phyloP scores from a whole-genome alignment of 2,888 invertebrate species.

The Tinea semifulvella region DNA sequence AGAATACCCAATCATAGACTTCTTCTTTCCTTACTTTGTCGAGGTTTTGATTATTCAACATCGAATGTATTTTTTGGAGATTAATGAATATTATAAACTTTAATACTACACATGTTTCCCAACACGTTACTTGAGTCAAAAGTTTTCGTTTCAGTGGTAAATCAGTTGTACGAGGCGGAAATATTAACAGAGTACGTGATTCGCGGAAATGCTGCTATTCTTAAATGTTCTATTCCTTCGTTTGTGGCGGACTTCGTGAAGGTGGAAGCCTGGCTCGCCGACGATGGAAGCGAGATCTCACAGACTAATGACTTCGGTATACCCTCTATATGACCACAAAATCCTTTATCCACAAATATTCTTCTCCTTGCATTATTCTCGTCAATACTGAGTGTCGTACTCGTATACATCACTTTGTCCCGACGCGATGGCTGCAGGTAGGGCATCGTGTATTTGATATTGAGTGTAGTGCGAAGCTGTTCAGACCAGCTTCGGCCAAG shows the following conservation, averaged over 20 bases:
- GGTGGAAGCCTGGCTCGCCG: slow-evolving; percentile 83
- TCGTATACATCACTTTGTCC: no score
- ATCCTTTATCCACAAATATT: not conserved
- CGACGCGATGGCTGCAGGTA: no score
- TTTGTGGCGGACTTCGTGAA: slow-evolving; percentile 92
- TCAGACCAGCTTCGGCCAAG: no score
- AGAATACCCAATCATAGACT: no score
- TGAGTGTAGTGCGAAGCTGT: no score
- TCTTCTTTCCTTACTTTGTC: no score
- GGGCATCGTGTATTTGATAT: no score
- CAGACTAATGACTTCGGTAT: slow-evolving; percentile 71
- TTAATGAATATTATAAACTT: no score
- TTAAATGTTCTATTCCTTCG: slow-evolving; percentile 90
- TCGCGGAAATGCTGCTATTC: slow-evolving; percentile 85
- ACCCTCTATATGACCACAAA: not conserved
- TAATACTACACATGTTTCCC: no score
- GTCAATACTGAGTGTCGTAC: no score
- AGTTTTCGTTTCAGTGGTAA: slow-evolving; percentile 84
- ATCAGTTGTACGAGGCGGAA: slow-evolving; percentile 90
- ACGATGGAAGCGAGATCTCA: slow-evolving; percentile 68
- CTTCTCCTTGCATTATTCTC: not conserved
- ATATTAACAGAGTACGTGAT: slow-evolving; percentile 91
- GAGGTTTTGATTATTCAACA: no score
- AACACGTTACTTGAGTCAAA: slow-evolving; percentile 81
- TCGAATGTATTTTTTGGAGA: no score